phyloP scores from a whole-genome alignment of 2,797 vertebrate species.

The Thripadectes ignobilis region DNA sequence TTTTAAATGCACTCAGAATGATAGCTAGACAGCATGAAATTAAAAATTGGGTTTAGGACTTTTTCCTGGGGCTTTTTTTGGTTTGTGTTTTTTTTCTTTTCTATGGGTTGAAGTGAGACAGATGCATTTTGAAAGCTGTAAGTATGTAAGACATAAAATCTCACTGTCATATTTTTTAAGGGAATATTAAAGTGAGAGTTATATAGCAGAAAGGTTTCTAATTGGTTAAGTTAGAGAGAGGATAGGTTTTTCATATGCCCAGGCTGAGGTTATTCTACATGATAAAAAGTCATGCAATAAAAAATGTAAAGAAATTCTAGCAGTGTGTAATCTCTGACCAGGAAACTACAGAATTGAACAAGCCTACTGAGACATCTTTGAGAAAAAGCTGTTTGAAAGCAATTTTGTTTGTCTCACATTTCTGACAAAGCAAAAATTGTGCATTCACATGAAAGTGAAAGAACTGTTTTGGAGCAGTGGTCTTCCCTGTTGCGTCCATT shows the following conservation, averaged over 20 bases:
- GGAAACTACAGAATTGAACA: neutral
- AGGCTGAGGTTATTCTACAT: neutral
- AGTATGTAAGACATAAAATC: neutral
- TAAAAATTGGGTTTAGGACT: fast-evolving
- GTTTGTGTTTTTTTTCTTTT: neutral
- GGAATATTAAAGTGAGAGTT: neutral
- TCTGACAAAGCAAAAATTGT: neutral
- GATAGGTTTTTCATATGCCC: neutral
- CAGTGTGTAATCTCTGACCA: neutral
- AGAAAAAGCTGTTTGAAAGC: neutral
- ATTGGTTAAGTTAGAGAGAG: neutral
- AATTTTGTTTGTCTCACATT: neutral
- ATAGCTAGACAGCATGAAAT: neutral
- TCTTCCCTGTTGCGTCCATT: neutral
- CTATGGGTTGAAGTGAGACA: neutral
- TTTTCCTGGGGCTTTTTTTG: neutral
- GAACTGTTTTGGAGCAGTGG: neutral
- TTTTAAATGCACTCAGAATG: neutral
- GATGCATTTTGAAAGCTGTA: neutral
- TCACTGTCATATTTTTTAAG: neutral
- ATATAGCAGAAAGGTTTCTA: neutral
- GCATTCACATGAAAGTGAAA: neutral
- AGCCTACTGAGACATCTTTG: neutral
- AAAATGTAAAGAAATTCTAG: neutral
- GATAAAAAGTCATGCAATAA: neutral